Evolutionary conservation across 2,888 invertebrate species (phyloP), one percentile per base, ranked within the genome.

Genomic region (Galeopsomyia nigrocyanea): DNA sequence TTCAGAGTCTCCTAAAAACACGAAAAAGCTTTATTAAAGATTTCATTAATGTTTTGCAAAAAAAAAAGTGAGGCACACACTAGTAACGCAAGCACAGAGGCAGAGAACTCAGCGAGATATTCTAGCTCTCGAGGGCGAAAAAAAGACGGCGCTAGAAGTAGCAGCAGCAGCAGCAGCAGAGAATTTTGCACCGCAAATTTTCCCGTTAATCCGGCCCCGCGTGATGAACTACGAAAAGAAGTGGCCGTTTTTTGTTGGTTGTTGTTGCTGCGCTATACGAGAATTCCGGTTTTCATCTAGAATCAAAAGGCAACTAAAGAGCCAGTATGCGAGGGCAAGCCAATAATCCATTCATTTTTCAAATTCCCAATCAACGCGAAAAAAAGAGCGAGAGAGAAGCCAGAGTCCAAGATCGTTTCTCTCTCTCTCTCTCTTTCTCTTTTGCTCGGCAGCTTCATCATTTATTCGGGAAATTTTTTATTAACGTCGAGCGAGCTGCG

Each of bases 401-500:
- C 60, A 62, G 65, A 71, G 62, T 71, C 68, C 71, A 71, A 74
- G 55, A 62, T 61, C 46, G 22, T 26, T 31, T 46, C 21, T n/a
- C 49, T 51, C 50, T 31, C 61, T 56, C 3, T 17, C 47, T 53
- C 47, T 46, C 50, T 26, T 61, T 31, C 46, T 21, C 61, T 46
- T 13, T 21, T 39, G 14, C 39, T 39, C 10, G 39, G n/a, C 17
- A 60, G 61, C 71, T 71, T 70, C 68, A 75, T 75, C 75, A 73
- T 75, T 73, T 73, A 75, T 75, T 75, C 73, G 73, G 57, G 68
- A 73, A 73, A 73, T 75, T 75, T 75, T 75, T 75, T 73, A 73
- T 75, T 73, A 75, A 75, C 71, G 68, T 65, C 50, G 57, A 57
- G 53, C 57, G 17, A 64, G 50, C 53, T 19, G 68, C n/a, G 47